Percentiles rank a stretch among this genome's conserved stretches.
Conservation (phyloP, 2,113 vertebrate species). For the Brienomyrus longianalis region DNA sequence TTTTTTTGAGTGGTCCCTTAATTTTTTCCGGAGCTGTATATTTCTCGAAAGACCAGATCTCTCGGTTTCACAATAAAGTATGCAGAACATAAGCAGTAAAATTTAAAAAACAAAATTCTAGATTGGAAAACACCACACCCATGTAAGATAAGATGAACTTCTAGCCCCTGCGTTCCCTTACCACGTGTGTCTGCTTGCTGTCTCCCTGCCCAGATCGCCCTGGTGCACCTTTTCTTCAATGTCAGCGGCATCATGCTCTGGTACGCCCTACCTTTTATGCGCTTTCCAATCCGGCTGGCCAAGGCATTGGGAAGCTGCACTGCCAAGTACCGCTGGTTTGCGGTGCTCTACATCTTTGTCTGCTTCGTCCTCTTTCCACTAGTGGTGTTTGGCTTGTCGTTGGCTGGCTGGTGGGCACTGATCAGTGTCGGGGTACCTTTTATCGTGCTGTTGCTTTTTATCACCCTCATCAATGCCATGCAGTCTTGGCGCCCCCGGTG, state of each 20-base stretch:
- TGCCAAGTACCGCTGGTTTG: slow-evolving; percentile 90
- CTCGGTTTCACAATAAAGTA: too few species aligned
- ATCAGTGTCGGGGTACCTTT: slow-evolving; percentile 76
- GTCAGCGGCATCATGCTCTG: slow-evolving; percentile 85
- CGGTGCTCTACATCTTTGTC: slow-evolving; percentile 73
- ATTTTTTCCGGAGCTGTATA: too few species aligned
- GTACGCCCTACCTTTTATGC: slow-evolving; percentile 79
- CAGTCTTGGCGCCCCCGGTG: slow-evolving; percentile 58
- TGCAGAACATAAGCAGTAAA: neutral
- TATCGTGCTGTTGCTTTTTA: slow-evolving; percentile 43
- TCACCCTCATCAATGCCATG: slow-evolving; percentile 68
- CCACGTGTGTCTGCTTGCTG: neutral
- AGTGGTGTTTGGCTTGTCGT: slow-evolving; percentile 72
- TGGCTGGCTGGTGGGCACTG: slow-evolving; percentile 82
- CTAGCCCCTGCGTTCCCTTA: neutral
- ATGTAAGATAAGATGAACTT: neutral
- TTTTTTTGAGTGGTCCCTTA: too few species aligned
- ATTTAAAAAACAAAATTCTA: neutral
- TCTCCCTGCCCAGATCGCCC: slow-evolving; percentile 69
- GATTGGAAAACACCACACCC: neutral
- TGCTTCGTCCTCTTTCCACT: slow-evolving; percentile 79
- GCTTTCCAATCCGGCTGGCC: slow-evolving; percentile 77
- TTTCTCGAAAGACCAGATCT: neutral
- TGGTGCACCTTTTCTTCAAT: slow-evolving; percentile 98
- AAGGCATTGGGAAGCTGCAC: slow-evolving; percentile 75